Evolutionary conservation across 2,888 invertebrate species (phyloP), one percentile per base, ranked within the genome.

Genomic region (Andrena praecox): DNA sequence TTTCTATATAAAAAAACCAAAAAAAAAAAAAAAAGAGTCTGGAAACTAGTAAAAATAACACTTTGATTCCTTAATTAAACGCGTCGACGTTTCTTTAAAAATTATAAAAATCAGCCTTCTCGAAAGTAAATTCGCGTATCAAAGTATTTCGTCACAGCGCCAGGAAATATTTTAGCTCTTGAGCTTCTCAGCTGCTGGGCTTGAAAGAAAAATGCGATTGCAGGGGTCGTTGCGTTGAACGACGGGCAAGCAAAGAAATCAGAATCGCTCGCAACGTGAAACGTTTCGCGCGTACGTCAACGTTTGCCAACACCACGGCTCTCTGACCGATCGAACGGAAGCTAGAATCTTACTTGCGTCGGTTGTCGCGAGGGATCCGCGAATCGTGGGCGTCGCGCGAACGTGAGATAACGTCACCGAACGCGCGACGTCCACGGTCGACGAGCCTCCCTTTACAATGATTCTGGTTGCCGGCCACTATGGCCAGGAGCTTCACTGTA

Each of bases 81-180:
- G 66, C 87, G 56, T 42, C 88, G 90, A 91, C 84, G 81, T 89
- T 56, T 12, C 56, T 56, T 91, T 90, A 88, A 89, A 91, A 91
- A 91, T 90, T 91, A 92, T 87, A 91, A 92, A 93, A 93, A 93
- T 93, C 93, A 93, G 93, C 93, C 93, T 93, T 93, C 89, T 92
- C 90, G 89, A 91, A 91, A 92, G 88, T 92, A 90, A 92, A 92
- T 92, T 92, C 91, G 87, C 90, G 85, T 90, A 90, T 91, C 91
- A 90, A 92, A 90, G 89, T 90, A 91, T 89, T 87, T 89, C 90
- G 90, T 94, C 93, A 93, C 93, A 93, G 93, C 93, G 91, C 93
- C 89, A 92, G 90, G 89, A 92, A 92, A 89, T 27, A 56, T 56
- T 20, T 89, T 82, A 90, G 88, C 76, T 89, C 76, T 89, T 89